Conservation (phyloP, 35 echinoderm and acorn worm genomes). For the Ophioderma brevispina region DNA sequence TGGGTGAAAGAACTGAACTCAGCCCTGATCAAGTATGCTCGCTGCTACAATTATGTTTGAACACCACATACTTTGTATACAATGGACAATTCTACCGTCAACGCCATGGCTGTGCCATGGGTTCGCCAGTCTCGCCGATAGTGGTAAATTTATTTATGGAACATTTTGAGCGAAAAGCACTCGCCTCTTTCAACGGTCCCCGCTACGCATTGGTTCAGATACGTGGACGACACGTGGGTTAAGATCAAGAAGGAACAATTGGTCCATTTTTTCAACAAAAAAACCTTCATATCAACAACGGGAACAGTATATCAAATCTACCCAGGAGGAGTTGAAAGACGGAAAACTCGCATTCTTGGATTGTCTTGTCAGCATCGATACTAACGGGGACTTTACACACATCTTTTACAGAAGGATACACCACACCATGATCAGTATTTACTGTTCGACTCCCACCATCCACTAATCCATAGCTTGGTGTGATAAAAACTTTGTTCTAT, state of each 20-base stretch:
- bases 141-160: no score
- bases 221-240: no score
- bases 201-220: neutral
- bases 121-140: no score
- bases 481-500: neutral
- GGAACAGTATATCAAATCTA: neutral
- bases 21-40: conserved; percentile 11
- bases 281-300: neutral
- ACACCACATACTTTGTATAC: conserved; percentile 36
- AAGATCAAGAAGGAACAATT: neutral
- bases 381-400: neutral
- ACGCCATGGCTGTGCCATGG: neutral
- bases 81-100: neutral
- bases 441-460: no score
- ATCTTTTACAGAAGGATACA: neutral
- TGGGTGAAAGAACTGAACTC: conserved; percentile 14
- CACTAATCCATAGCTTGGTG: neutral
- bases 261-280: neutral
- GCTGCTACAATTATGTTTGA: conserved; percentile 11
- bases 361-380: neutral
- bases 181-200: neutral
- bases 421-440: neutral
- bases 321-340: no score
- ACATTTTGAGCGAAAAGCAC: no score
- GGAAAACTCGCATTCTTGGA: neutral